Base-by-base conservation (phyloP, 2,888 invertebrate genomes). In the Eledona agricola region DNA sequence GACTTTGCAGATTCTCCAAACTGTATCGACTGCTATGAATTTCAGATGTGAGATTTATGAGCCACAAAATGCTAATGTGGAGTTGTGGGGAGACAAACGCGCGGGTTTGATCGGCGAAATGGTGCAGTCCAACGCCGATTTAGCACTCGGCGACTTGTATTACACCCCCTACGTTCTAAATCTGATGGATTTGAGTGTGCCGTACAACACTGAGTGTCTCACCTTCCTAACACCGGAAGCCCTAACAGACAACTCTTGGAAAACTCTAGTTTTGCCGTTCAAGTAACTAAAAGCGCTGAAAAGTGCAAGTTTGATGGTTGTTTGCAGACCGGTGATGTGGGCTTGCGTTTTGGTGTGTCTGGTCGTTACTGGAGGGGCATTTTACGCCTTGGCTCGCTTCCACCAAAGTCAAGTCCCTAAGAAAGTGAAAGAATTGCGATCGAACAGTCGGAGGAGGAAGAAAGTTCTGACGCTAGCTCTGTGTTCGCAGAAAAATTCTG, bases 191-290 rank as follows among this genome's bases (percentile, higher is more conserved):
- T 75, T 93, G 22, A 88, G 87, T 40, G 79, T 83, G 31, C 90
- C 92, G 0, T 92, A 92, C 57, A 88, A 86, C n/a, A 84, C 88
- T 0, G 89, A 91, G 69, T 93, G 92, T 66, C 80, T 91, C 64
- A 92, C 92, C 0, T 93, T 93, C 67, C 72, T 93, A 9, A 91
- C 92, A 0, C 91, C 91, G 0, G 91, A 91, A 74, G 85, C 90
- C 0, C 77, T 88, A 9, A 84, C 83, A 1, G 90, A 92, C 69
- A 90, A 90, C 65, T 89, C 91, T 1, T 92, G 92, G 92, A 88
- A 87, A 72, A 88, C 91, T 0, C 78, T 93, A 3, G 86, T 91
- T 65, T 76, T 89, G 59, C 92, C 92, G 1, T 91, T 92, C 67
- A 86, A 82, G 90, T 88, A 78, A 10, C 5, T 9, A 13, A 19